Evolutionary conservation across 2,888 invertebrate species (phyloP).

Genomic region (Hirtodrosophila trivittata): DNA sequence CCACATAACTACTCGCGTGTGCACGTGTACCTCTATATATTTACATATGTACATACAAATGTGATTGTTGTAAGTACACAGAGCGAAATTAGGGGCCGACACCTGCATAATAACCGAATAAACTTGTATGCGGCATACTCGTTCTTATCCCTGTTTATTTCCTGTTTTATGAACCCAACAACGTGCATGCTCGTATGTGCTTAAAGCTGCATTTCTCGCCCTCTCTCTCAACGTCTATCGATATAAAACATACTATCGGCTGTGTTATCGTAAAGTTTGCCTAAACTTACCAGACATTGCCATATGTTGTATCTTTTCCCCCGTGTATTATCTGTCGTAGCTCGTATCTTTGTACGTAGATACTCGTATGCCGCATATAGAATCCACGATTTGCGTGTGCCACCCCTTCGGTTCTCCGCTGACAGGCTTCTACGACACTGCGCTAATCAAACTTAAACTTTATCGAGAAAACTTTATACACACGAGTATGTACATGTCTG

Average conservation of each 20-base stretch:
- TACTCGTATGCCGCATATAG: too few species aligned
- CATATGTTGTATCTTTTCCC: too few species aligned
- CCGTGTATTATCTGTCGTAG: too few species aligned
- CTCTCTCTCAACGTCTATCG: too few species aligned
- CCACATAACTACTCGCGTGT: conserved; percentile 23
- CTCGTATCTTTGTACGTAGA: too few species aligned
- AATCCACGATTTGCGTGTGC: too few species aligned
- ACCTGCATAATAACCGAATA: too few species aligned
- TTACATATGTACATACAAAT: conserved; percentile 8
- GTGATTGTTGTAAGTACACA: conserved; percentile 3
- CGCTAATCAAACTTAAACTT: conserved; percentile 54
- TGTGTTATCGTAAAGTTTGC: too few species aligned
- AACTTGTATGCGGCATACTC: too few species aligned
- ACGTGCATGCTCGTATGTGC: neutral
- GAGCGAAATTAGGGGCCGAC: neutral
- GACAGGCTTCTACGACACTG: conserved; percentile 9
- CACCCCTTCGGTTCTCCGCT: neutral
- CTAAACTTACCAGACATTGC: too few species aligned
- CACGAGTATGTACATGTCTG: conserved; percentile 17
- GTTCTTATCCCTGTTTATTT: neutral
- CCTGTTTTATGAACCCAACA: neutral
- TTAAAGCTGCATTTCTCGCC: too few species aligned
- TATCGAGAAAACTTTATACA: conserved; percentile 26
- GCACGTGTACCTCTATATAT: neutral
- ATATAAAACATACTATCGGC: too few species aligned